These are phyloP conservation scores for Zoanthus solanderi DNA, from an alignment of 92 coral and sea anemone genomes.

Conservation along the genomic window DNA sequence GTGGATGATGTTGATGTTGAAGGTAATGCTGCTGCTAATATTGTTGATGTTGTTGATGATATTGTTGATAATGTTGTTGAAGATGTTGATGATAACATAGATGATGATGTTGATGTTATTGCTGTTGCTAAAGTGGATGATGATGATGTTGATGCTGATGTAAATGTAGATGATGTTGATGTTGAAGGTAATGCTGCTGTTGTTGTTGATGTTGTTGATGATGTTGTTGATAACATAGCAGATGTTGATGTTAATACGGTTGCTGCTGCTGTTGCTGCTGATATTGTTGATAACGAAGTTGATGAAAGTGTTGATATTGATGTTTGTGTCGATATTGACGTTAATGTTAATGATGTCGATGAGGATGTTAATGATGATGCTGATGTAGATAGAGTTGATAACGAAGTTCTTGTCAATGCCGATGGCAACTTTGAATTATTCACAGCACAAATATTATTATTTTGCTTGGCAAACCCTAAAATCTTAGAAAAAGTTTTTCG, in stretches of 20 bases:
- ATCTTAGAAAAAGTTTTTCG: conserved; percentile 38
- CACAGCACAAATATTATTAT: background rate
- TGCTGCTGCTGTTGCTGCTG: background rate
- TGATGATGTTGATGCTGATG: background rate
- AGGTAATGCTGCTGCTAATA: background rate
- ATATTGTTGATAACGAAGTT: background rate
- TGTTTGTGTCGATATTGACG: background rate
- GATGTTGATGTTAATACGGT: background rate
- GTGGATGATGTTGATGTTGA: background rate
- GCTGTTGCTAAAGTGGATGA: background rate
- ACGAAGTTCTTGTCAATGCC: background rate
- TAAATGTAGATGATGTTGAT: background rate
- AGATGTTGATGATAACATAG: background rate
- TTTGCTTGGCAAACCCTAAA: conserved; percentile 24
- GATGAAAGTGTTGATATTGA: background rate
- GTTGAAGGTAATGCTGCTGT: background rate
- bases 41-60: background rate
- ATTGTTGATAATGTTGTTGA: background rate
- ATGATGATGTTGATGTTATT: background rate
- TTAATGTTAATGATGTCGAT: background rate
- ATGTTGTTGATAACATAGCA: background rate
- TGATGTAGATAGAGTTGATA: background rate
- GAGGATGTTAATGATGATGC: background rate
- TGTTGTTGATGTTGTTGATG: background rate
- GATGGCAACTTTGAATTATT: conserved; percentile 6